A percentile compares a stretch with the other conserved stretches of the same genome.
Evolutionary conservation across 1,140 invertebrate species (phyloP).

Genomic region (Trissolcus basalis): DNA sequence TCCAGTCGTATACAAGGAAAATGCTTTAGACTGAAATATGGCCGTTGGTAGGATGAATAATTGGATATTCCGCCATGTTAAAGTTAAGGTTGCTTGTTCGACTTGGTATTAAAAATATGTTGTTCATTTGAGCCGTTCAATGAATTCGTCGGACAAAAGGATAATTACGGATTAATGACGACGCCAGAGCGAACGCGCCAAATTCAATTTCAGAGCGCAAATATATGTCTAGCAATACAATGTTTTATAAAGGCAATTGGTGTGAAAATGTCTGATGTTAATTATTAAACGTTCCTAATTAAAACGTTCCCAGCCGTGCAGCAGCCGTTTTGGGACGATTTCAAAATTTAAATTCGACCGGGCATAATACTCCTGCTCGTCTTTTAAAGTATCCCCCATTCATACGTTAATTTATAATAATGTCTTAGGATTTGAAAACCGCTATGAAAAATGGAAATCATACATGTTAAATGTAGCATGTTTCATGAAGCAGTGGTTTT

Average conservation of each 20-base stretch:
- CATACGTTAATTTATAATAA: slow-evolving; percentile 58
- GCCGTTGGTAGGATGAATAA: slow-evolving; percentile 19
- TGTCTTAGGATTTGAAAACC: slow-evolving; percentile 45
- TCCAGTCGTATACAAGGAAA: not conserved
- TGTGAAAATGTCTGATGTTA: slow-evolving; percentile 30
- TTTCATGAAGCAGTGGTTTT: slow-evolving; percentile 56
- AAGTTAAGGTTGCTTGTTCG: slow-evolving; percentile 29
- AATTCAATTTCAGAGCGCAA: slow-evolving; percentile 27
- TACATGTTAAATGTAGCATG: slow-evolving; percentile 58
- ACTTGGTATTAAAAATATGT: slow-evolving; percentile 23
- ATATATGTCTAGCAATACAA: slow-evolving; percentile 13
- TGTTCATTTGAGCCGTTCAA: slow-evolving; percentile 23
- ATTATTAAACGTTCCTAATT: slow-evolving; percentile 31
- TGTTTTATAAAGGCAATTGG: slow-evolving; percentile 43
- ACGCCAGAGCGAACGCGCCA: slow-evolving; percentile 3
- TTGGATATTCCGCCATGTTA: slow-evolving; percentile 29
- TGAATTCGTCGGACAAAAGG: slow-evolving; percentile 14
- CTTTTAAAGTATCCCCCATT: slow-evolving; percentile 43
- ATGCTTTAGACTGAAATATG: slow-evolving; percentile 19
- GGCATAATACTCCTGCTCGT: slow-evolving; percentile 13
- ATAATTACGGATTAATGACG: slow-evolving; percentile 32
- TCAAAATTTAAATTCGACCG: slow-evolving; percentile 38
- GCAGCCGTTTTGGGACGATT: slow-evolving; percentile 13
- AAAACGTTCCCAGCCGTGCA: slow-evolving; percentile 28
- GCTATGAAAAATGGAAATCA: slow-evolving; percentile 58